A percentile compares a stretch with the other conserved stretches of the same genome.
Evolutionary conservation across 2,797 vertebrate species (phyloP).

Genomic region (Thalassophryne amazonica): DNA sequence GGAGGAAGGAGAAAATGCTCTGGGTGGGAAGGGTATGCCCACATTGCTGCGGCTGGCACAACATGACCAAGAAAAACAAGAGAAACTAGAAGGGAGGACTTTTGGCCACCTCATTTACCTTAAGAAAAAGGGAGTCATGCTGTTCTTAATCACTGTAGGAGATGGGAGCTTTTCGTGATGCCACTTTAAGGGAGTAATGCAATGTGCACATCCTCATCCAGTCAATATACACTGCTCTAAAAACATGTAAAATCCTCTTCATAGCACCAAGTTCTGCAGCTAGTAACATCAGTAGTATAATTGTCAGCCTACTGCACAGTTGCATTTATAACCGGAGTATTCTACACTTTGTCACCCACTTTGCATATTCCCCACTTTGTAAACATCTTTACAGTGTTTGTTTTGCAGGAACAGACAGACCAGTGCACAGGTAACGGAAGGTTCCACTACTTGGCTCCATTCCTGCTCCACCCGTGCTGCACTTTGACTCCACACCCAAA

Average conservation of each 20-base stretch:
- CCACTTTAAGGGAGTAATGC: conserved; percentile 44
- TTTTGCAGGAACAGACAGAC: conserved; percentile 66
- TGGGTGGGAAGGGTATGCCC: conserved; percentile 2
- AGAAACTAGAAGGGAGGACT: conserved; percentile 48
- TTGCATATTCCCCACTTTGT: conserved; percentile 45
- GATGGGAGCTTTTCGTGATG: conserved; percentile 58
- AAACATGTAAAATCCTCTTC: conserved; percentile 50
- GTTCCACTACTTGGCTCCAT: conserved; percentile 53
- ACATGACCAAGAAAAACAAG: conserved; percentile 55
- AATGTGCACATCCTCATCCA: conserved; percentile 49
- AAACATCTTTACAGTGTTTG: conserved; percentile 56
- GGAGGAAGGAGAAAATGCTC: conserved; percentile 22
- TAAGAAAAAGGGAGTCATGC: conserved; percentile 65
- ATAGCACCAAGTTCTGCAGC: conserved; percentile 62
- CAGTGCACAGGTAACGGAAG: conserved; percentile 69
- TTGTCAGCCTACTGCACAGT: conserved; percentile 56
- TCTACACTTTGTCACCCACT: conserved; percentile 56
- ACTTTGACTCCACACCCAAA: conserved; percentile 50
- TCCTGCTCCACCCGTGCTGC: conserved; percentile 53
- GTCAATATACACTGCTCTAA: conserved; percentile 44
- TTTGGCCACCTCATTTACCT: conserved; percentile 68
- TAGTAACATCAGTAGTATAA: conserved; percentile 58
- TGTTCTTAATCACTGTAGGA: conserved; percentile 68
- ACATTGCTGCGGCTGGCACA: conserved; percentile 31
- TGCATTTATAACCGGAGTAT: conserved; percentile 48